Conservation (phyloP, 1,140 invertebrate genomes). For the Agrilus planipennis region DNA sequence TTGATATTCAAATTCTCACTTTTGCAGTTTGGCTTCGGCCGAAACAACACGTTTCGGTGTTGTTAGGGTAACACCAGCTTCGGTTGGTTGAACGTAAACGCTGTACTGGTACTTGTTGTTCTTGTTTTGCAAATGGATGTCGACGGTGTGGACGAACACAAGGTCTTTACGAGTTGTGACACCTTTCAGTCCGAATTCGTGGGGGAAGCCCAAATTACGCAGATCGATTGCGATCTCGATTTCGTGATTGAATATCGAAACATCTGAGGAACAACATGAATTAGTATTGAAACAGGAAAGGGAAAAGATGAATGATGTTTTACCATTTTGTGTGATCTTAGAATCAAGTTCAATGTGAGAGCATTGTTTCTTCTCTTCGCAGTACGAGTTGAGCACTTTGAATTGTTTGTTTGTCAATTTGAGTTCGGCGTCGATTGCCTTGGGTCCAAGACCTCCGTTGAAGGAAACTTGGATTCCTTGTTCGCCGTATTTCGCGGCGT, state of each 20-base stretch:
- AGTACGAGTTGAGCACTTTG: conserved; percentile 54
- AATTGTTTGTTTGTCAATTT: conserved; percentile 58
- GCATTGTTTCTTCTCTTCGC: conserved; percentile 65
- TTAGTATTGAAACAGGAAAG: neutral
- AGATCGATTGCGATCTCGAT: conserved; percentile 50
- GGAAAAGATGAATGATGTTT: conserved; percentile 22
- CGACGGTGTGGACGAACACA: conserved; percentile 48
- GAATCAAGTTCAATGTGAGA: conserved; percentile 56
- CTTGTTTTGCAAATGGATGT: conserved; percentile 53
- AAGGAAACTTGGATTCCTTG: conserved; percentile 45
- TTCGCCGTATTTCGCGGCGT: conserved; percentile 45
- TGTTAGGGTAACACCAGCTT: conserved; percentile 42
- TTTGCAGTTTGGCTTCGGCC: conserved; percentile 36
- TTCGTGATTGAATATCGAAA: conserved; percentile 37
- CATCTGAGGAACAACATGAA: conserved; percentile 13
- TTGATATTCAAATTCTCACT: neutral
- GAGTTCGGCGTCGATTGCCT: conserved; percentile 47
- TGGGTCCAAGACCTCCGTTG: conserved; percentile 38
- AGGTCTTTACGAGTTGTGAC: conserved; percentile 44
- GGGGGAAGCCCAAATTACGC: conserved; percentile 53
- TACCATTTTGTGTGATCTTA: conserved; percentile 41
- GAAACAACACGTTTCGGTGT: conserved; percentile 53
- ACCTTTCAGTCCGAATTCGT: conserved; percentile 56
- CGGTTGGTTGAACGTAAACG: conserved; percentile 46
- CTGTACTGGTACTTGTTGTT: conserved; percentile 59